Base-by-base conservation (phyloP, 2,888 invertebrate genomes). In the Auanema freiburgensis region DNA sequence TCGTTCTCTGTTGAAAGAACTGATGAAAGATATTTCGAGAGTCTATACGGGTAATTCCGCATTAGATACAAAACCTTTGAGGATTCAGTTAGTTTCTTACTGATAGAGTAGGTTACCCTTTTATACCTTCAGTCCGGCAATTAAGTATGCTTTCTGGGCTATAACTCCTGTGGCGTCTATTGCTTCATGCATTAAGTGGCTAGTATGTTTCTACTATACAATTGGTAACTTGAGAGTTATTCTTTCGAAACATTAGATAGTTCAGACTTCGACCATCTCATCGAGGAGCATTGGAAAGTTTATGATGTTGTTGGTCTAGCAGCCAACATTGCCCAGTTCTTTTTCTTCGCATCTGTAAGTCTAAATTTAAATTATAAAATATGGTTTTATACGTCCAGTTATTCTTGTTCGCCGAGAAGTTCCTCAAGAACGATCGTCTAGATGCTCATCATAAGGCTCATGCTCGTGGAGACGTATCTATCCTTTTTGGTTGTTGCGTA, bases 381-480 rank as follows among this genome's bases (percentile, higher is more conserved):
- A n/a, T 33, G 33, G 33, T 33, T 33, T 33, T 33, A 33, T 57
- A 55, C 46, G 12, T 41, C 18, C 69, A 81, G 79, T 25, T 80
- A 23, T 78, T 72, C 61, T 42, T 64, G 10, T 80, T 78, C 65
- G 67, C 78, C 0, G 52, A 59, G 18, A 58, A 69, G 5, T 57
- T 57, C 24, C 63, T 80, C 11, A 55, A 59, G 11, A 66, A 76
- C 52, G 74, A 77, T 49, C 66, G 81, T 1, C 69, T 81, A 18
- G 81, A 83, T 54, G 79, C 79, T 8, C 79, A 81, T 63, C 81
- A 81, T 63, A 81, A 76, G 51, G 82, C 81, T 6, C 79, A 81
- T 60, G 77, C 81, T 5, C 52, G 80, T 53, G 81, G 81, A 11
- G 81, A 81, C 57, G 71, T 81, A 42, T 74, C 79, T 21, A 71